These are phyloP conservation scores for Sycon ciliatum DNA, from an alignment of 37 sponge, comb jelly and placozoan genomes.

Conservation along the genomic window DNA sequence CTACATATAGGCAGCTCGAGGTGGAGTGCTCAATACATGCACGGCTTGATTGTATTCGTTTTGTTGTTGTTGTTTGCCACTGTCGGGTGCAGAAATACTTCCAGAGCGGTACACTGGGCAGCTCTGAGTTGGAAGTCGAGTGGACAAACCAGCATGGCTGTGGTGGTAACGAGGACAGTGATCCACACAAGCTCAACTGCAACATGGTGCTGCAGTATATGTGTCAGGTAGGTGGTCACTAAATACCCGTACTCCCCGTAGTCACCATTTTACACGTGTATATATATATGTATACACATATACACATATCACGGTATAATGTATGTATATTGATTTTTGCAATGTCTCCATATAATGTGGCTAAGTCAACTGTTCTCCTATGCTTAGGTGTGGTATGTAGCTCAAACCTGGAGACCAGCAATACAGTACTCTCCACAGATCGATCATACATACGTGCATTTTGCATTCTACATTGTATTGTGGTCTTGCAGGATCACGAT, in stretches of 20 bases:
- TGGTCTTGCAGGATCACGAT: too few relatives aligned
- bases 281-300: not conserved
- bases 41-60: not conserved
- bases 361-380: not conserved
- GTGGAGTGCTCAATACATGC: not conserved
- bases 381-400: not conserved
- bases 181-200: slow-evolving; percentile 96
- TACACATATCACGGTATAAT: not conserved
- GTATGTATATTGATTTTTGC: not conserved
- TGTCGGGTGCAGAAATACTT: slow-evolving; percentile 81
- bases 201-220: slow-evolving; percentile 94
- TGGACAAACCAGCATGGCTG: slow-evolving; percentile 99
- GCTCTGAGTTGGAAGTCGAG: slow-evolving; percentile 47
- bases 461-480: too few relatives aligned
- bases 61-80: not conserved
- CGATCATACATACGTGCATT: too few relatives aligned
- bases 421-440: too few relatives aligned
- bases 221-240: slow-evolving; percentile 46
- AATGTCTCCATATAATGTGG: not conserved
- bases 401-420: too few relatives aligned
- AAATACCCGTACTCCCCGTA: not conserved
- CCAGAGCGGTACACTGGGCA: slow-evolving; percentile 50
- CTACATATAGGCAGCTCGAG: too few relatives aligned
- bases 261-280: not conserved
- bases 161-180: slow-evolving; percentile 80